Base-by-base conservation (phyloP, 2,888 invertebrate genomes). In the Fragum whitleyi region DNA sequence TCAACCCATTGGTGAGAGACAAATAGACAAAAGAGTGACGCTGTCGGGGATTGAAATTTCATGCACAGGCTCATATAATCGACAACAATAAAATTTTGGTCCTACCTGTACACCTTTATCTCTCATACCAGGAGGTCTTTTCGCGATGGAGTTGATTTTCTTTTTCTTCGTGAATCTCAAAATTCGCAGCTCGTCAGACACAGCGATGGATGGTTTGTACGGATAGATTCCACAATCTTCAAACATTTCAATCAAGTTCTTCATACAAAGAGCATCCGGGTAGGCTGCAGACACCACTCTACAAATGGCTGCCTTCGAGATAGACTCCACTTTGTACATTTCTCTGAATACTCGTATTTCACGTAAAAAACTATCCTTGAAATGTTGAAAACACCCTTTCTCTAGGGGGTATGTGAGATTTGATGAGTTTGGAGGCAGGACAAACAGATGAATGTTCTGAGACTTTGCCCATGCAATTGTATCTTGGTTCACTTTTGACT, bases 381-480 rank as follows among this genome's bases (percentile, higher is more conserved):
- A 77, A 14, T 79, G 78, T 19, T 81, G 68, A 73, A 85, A 85
- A 71, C 86, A 86, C 16, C 84, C 85, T n/a, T 81, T 78, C 47
- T 86, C 83, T 14, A 83, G 71, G 2, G 81, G 81, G n/a, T 81
- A 76, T 47, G 78, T 78, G 11, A 86, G 71, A 67, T 82, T 81
- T 11, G 73, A 42, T 19, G 78, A 69, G 55, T 78, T 77, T 29
- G 86, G 83, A 16, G 87, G 87, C 23, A 86, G 73, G 9, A 86
- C 82, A 79, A 87, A 87, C 28, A 87, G 74, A 57, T 86, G 77
- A 47, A 88, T 86, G 69, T 88, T 86, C 42, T 78, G 80, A 42
- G 76, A 72, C 42, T 81, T 85, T 0, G 88, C 88, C 88, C 86
- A 88, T 9, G 83, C 80, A 26, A 88, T 85, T 26, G 86, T 79